Evolutionary conservation across 1,140 invertebrate genomes (phyloP).

Genomic region (Neodiprion fabricii): DNA sequence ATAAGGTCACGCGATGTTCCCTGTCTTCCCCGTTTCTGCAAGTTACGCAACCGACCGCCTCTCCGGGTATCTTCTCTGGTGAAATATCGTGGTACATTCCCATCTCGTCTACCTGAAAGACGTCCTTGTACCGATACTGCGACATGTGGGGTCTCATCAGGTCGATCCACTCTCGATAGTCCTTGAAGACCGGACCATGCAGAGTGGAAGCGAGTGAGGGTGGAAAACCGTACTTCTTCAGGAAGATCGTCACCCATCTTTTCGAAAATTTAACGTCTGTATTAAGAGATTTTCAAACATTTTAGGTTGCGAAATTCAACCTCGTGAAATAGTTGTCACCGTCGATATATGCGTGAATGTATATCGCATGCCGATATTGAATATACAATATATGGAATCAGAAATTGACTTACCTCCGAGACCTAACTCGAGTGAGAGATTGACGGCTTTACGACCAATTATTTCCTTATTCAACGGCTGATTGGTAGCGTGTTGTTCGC

Average conservation of each 20-base stretch:
- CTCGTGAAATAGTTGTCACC: constrained; percentile 18
- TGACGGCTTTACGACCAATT: constrained; percentile 39
- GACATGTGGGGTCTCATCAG: constrained; percentile 38
- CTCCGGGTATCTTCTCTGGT: constrained; percentile 18
- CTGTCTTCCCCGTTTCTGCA: constrained; percentile 22
- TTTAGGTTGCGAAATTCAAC: constrained; percentile 11
- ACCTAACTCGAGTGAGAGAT: constrained; percentile 30
- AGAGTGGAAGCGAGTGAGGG: constrained; percentile 26
- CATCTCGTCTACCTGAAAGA: constrained; percentile 46
- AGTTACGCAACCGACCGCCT: not conserved
- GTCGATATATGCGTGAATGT: constrained; percentile 28
- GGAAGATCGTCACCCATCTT: constrained; percentile 42
- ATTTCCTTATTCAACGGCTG: constrained; percentile 32
- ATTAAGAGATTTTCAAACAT: constrained; percentile 14
- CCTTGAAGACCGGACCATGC: constrained; percentile 38
- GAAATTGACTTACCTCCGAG: not conserved
- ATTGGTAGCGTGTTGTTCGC: constrained; percentile 43
- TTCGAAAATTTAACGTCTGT: constrained; percentile 46
- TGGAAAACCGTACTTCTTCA: constrained; percentile 42
- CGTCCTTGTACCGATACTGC: constrained; percentile 38
- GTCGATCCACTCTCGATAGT: constrained; percentile 46
- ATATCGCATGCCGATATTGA: no score
- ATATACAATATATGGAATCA: not conserved
- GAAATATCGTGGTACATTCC: constrained; percentile 38
- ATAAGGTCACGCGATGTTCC: constrained; percentile 22